phyloP scores from a whole-genome alignment of 2,113 vertebrate genomes.

The Toxotes jaculatrix region DNA sequence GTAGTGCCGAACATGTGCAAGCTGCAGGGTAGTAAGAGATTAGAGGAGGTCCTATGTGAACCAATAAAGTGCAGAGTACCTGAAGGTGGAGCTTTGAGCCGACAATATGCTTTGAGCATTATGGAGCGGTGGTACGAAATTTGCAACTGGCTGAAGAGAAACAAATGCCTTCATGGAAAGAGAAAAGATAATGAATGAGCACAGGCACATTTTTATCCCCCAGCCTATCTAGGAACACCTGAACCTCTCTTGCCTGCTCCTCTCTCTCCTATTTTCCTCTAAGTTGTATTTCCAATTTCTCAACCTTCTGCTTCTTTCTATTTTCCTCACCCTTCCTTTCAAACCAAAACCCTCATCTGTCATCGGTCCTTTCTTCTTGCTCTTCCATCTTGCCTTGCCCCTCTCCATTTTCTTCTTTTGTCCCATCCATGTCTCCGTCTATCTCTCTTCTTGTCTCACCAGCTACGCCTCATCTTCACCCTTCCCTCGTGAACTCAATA shows the following conservation, averaged over 20 bases:
- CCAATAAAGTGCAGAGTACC: conserved; percentile 51
- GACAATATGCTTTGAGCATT: conserved; percentile 28
- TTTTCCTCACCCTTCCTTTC: conserved; percentile 12
- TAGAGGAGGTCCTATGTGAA: conserved; percentile 49
- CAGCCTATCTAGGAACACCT: conserved; percentile 4
- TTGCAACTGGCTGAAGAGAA: conserved; percentile 21
- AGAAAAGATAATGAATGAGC: conserved; percentile 31
- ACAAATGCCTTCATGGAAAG: conserved; percentile 9
- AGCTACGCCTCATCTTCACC: conserved; percentile 42
- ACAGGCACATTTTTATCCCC: conserved; percentile 16
- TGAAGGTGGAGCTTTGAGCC: conserved; percentile 39
- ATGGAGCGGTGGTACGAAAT: conserved; percentile 25
- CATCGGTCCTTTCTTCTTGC: background rate
- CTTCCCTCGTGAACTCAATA: conserved; percentile 31
- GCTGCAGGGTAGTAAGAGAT: conserved; percentile 51
- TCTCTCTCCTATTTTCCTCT: background rate
- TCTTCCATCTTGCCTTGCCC: background rate
- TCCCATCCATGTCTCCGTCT: conserved; percentile 22
- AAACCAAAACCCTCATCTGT: conserved; percentile 1
- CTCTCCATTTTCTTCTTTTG: conserved; percentile 15
- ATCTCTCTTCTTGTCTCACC: conserved; percentile 16
- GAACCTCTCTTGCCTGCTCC: background rate
- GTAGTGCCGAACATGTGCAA: conserved; percentile 48
- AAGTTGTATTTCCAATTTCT: background rate
- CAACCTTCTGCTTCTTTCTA: background rate